Evolutionary conservation across 2,888 invertebrate species (phyloP), one percentile per base, ranked within the genome.

Genomic region (Hemicrepidius hirtus): DNA sequence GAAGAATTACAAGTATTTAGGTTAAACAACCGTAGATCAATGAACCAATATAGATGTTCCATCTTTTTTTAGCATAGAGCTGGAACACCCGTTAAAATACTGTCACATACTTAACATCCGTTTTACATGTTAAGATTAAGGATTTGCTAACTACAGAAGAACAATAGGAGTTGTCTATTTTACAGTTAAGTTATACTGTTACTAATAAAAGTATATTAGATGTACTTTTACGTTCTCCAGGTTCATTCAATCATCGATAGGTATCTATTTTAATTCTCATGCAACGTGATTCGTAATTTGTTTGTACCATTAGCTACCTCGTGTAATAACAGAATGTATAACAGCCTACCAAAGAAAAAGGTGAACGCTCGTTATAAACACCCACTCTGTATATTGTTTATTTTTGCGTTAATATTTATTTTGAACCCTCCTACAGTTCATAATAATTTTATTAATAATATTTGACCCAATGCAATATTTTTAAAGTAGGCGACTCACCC

Each of bases 61-160:
- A 35, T 55, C 55, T 55, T 35, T 55, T 35, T 55, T 55, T 35
- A 55, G 55, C 55, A 35, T 18, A 35, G 6, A 55, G 32, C 18
- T 32, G 55, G 13, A 55, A 28, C 18, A 16, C 16, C 32, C 32
- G 32, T 32, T 35, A 13, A 49, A 55, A 55, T 55, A 35, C 32
- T 55, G 18, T 55, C 55, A 55, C 55, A 55, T 35, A 35, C 35
- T 5, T 24, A 49, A 49, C 49, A 21, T 49, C 49, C 49, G 49
- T 6, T 24, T 9, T 10, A 24, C 21, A 21, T 24, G 20, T 24
- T 20, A 24, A n/a, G 3, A 12, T 21, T 49, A 49, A 49, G 16
- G 18, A 44, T 18, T 44, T 44, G 7, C 16, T 16, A 44, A 44
- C 3, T 32, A 16, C 44, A 44, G 18, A 44, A 4, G 18, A 44